A percentile compares a stretch with the other conserved stretches of the same genome.
Conservation (phyloP, 37 sponge, comb jelly and placozoan genomes). For the Geodia barretti region DNA sequence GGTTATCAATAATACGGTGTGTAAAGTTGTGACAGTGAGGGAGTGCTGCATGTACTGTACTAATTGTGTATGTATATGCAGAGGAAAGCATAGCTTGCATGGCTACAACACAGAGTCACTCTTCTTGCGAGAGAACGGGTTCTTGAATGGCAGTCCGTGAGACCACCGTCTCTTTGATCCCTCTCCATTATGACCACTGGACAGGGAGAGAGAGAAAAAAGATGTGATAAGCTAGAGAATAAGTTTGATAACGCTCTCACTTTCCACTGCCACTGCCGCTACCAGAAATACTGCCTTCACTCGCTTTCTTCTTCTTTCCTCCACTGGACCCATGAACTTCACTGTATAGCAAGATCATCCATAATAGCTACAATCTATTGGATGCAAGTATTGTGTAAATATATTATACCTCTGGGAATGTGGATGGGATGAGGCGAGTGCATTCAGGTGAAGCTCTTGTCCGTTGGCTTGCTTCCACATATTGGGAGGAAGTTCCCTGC, state of each 20-base stretch:
- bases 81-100: no score
- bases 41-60: no score
- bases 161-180: background rate
- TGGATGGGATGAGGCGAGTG: no score
- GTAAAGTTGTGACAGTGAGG: no score
- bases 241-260: background rate
- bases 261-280: background rate
- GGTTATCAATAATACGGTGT: no score
- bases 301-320: background rate
- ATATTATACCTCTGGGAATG: no score
- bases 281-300: background rate
- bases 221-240: background rate
- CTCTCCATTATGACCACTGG: background rate
- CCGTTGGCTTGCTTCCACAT: background rate
- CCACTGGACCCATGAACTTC: background rate
- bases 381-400: no score
- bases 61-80: no score
- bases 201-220: background rate
- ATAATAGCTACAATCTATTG: background rate
- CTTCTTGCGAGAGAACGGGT: background rate
- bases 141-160: background rate
- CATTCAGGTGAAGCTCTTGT: no score
- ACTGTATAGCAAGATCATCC: background rate
- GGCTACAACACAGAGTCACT: background rate
- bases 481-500: background rate